These are phyloP conservation scores for Boleophthalmus pectinirostris DNA, from an alignment of 2,113 vertebrate species.

Conservation along the genomic window DNA sequence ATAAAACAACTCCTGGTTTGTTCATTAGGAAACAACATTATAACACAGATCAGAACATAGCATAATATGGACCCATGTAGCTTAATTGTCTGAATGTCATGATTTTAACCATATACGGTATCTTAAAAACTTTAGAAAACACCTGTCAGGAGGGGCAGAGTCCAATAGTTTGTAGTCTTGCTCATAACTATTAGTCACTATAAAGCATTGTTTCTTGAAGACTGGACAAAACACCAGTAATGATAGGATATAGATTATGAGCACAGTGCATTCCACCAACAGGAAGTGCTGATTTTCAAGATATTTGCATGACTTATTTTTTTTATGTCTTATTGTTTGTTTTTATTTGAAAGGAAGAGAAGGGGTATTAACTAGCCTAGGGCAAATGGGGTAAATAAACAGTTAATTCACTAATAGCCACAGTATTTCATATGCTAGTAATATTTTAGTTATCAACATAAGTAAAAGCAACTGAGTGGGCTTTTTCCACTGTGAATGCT, in stretches of 20 bases:
- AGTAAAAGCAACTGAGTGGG: slow-evolving; percentile 20
- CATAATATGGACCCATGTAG: no score
- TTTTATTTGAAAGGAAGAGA: slow-evolving; percentile 26
- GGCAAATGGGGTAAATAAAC: background rate
- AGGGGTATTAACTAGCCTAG: slow-evolving; percentile 5
- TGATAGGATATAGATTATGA: background rate
- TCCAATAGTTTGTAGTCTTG: no score
- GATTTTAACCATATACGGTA: no score
- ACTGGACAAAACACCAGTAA: no score
- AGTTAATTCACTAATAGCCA: background rate
- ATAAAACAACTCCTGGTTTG: no score
- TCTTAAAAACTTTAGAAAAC: no score
- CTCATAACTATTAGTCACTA: no score
- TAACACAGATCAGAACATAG: no score
- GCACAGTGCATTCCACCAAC: background rate
- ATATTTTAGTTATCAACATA: background rate
- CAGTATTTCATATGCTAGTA: no score
- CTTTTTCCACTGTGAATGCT: slow-evolving; percentile 32
- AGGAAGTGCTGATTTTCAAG: slow-evolving; percentile 5
- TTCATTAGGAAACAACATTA: no score
- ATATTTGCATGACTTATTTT: slow-evolving; percentile 7
- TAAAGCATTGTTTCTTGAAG: no score
- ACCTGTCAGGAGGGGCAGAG: no score
- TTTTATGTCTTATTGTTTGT: slow-evolving; percentile 27
- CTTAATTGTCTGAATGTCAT: background rate